These are phyloP conservation scores for Ctenopoma multispine DNA, from an alignment of 2,797 vertebrate genomes.

Conservation along the genomic window DNA sequence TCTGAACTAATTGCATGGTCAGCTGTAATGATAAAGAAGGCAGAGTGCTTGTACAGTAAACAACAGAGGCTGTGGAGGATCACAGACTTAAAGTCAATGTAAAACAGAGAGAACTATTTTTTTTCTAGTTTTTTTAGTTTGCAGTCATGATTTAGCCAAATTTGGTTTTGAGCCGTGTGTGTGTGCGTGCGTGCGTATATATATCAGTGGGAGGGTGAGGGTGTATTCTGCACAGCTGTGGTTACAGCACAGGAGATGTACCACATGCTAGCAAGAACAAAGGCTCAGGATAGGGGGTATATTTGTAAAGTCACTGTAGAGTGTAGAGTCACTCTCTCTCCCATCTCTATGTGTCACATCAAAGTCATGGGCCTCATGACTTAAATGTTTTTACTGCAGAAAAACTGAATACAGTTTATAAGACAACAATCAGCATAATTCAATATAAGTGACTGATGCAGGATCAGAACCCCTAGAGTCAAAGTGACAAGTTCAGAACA, in stretches of 20 bases:
- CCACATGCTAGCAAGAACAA: conserved; percentile 77
- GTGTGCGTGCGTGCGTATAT: too few relatives aligned
- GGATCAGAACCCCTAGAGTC: neutral
- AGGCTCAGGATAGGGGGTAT: conserved; percentile 56
- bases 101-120: neutral
- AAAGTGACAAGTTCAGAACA: neutral
- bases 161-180: neutral
- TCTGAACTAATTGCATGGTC: conserved; percentile 1
- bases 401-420: conserved; percentile 15
- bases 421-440: neutral
- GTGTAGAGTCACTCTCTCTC: conserved; percentile 73
- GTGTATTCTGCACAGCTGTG: conserved; percentile 72
- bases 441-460: neutral
- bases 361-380: conserved; percentile 69
- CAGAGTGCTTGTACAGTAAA: neutral
- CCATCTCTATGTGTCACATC: conserved; percentile 68
- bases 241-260: conserved; percentile 63
- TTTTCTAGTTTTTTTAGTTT: neutral
- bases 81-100: neutral
- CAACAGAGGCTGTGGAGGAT: neutral
- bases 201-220: too few relatives aligned
- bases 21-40: too few relatives aligned
- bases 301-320: conserved; percentile 69
- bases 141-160: neutral
- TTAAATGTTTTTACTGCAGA: conserved; percentile 45